Conservation (phyloP, 1,140 invertebrate species). For the Polypedilum vanderplanki region DNA sequence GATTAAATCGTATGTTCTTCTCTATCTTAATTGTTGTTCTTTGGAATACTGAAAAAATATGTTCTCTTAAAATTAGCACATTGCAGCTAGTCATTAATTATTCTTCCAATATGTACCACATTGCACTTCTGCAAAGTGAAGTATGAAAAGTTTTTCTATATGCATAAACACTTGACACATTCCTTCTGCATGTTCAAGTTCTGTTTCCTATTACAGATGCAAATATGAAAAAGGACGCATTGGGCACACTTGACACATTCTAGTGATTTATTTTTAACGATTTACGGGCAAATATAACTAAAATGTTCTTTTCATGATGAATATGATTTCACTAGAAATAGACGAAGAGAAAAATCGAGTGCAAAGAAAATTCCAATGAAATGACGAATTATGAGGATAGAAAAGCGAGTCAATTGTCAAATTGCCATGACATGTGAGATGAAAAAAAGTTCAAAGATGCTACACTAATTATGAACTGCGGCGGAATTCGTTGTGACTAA, state of each 20-base stretch:
- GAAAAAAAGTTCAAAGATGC: constrained; percentile 3
- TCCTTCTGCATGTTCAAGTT: not conserved
- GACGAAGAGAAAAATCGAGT: not conserved
- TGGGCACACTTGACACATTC: constrained; percentile 10
- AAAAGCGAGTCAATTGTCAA: not conserved
- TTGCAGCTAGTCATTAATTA: not conserved
- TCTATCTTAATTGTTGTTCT: not conserved
- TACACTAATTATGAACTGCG: not conserved
- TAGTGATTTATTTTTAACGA: not conserved
- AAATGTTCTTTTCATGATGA: not conserved
- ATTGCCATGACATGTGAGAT: not conserved
- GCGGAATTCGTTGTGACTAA: not conserved
- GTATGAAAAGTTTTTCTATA: not conserved
- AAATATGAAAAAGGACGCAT: not conserved
- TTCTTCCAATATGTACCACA: not conserved
- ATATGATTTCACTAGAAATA: not conserved
- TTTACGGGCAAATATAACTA: not conserved
- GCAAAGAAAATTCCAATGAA: not conserved
- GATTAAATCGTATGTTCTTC: not conserved
- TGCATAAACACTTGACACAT: constrained; percentile 12
- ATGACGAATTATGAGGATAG: not conserved
- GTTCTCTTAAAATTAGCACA: constrained; percentile 13
- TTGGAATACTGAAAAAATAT: not conserved
- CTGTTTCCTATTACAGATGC: not conserved
- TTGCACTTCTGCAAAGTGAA: not conserved